Evolutionary conservation across 2,797 vertebrate species (phyloP).

Genomic region (Sebastes oblongus): DNA sequence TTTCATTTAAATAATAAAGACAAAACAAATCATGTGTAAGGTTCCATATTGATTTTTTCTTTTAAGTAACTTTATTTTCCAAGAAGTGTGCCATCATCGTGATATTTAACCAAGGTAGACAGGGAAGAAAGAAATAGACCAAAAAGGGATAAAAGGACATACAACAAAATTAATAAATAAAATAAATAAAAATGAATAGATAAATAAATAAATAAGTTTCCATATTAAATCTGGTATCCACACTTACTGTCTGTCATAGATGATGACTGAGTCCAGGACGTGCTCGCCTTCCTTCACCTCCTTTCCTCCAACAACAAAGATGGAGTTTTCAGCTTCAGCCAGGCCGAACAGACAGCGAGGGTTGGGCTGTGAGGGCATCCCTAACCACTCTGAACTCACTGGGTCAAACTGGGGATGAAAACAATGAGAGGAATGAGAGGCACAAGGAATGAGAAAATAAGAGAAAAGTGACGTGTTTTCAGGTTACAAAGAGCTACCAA

Average conservation of each 20-base stretch:
- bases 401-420: conserved; percentile 88
- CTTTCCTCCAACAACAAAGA: conserved; percentile 94
- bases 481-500: background rate
- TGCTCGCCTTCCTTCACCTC: conserved; percentile 94
- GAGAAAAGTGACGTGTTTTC: background rate
- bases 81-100: too few relatives aligned
- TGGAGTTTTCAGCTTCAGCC: conserved; percentile 91
- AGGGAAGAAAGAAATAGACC: too few relatives aligned
- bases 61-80: too few relatives aligned
- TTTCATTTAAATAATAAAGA: background rate
- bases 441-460: background rate
- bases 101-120: too few relatives aligned
- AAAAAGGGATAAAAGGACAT: too few relatives aligned
- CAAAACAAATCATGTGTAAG: background rate
- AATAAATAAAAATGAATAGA: too few relatives aligned
- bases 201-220: background rate
- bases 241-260: conserved; percentile 96
- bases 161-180: too few relatives aligned
- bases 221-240: background rate
- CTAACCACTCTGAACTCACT: conserved; percentile 93
- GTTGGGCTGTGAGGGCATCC: conserved; percentile 94
- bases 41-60: too few relatives aligned
- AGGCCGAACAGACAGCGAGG: conserved; percentile 95
- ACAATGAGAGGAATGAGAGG: background rate
- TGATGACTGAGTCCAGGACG: conserved; percentile 92